Conservation (phyloP, 2,113 vertebrate genomes). For the Semnopithecus entellus region DNA sequence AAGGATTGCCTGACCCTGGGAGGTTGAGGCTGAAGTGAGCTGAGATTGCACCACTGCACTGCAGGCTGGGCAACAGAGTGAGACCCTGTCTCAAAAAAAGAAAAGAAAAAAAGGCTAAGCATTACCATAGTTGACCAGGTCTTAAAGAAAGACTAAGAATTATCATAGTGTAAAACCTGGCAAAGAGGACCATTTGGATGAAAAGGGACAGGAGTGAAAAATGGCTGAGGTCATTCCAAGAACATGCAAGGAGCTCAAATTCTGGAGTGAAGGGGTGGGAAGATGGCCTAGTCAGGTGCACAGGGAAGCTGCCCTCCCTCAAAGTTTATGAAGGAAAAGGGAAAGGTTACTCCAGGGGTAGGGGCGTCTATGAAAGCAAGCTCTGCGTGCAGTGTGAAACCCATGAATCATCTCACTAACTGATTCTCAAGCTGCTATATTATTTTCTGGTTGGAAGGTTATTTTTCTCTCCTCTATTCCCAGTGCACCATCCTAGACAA, state of each 20-base stretch:
- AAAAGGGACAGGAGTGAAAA: neutral
- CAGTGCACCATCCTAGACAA: neutral
- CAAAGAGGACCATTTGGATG: neutral
- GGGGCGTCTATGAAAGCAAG: neutral
- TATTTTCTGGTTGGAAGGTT: neutral
- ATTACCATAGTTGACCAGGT: neutral
- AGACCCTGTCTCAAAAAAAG: no score
- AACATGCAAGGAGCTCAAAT: neutral
- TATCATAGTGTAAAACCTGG: neutral
- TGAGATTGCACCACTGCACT: no score
- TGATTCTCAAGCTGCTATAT: neutral
- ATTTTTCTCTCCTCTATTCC: neutral
- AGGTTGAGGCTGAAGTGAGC: no score
- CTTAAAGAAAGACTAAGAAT: conserved; percentile 6
- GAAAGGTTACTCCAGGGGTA: neutral
- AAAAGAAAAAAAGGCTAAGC: neutral
- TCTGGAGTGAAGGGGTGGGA: neutral
- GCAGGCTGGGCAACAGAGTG: no score
- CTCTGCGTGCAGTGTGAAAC: neutral
- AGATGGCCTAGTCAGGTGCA: neutral
- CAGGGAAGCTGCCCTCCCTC: neutral
- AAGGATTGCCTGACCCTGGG: no score
- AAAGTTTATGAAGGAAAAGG: neutral
- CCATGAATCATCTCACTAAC: neutral
- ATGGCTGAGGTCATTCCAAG: neutral